Base-by-base conservation (phyloP, 2,113 vertebrate genomes). In the Oophaga pumilio region DNA sequence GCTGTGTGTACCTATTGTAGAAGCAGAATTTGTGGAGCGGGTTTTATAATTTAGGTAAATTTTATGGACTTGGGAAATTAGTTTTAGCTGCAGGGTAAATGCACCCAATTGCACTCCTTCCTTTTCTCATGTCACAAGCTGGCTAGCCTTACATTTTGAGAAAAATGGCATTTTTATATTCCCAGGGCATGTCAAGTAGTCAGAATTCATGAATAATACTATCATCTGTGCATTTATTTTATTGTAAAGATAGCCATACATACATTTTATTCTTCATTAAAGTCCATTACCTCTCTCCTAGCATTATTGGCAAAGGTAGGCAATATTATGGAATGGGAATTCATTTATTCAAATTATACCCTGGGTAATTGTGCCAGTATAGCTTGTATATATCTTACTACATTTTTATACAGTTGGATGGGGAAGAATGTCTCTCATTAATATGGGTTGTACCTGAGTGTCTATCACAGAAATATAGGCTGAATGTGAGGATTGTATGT, bases 31-130 rank as follows among this genome's bases (percentile, higher is more conserved):
- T 62, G 15, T 49, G 43, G 50, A 78, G 33, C 22, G 22, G 10
- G 8, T 28, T 66, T 66, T 77, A 66, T 83, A 68, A 83, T 83
- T 83, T 66, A 26, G 64, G 62, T 10, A 53, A 17, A 83, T 69
- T 83, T 53, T 66, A 69, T 26, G 62, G 22, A 53, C 13, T 6
- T 17, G 69, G 20, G 50, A 69, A 83, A 68, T 83, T 52, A 69
- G 43, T 69, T 69, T 83, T 66, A 53, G 81, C 43, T n/a, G n/a
- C n/a, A 0, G 62, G 43, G 13, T 9, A 24, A 69, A 24, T 26
- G 62, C 20, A 18, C 43, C 26, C n/a, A 12, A 78, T 78, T 14
- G 8, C 17, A 33, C 15, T 33, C 80, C 4, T 82, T 50, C 24
- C 22, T 68, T 52, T 52, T 52, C 33, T 43, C 22, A 53, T 83